Base-by-base conservation (phyloP, 1,140 invertebrate species). In the Latrodectus geometricus region DNA sequence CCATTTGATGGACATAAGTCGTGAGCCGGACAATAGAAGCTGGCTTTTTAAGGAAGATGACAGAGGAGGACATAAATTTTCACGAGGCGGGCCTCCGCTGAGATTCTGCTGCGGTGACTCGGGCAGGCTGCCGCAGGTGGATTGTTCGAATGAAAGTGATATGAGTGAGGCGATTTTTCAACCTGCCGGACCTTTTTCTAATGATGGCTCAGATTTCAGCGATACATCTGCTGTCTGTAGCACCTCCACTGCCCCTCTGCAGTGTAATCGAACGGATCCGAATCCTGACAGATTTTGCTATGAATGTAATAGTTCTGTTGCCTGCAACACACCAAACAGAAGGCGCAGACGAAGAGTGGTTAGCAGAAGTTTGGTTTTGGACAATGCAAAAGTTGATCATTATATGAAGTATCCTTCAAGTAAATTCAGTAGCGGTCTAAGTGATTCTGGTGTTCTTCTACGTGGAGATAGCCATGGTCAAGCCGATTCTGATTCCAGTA, bases 1-100 rank as follows among this genome's bases (percentile, higher is more conserved):
- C n/a, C 79, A 82, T 56, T 73, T 82, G 35, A 82, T 73, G 79
- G 79, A 82, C 79, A 73, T 82, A 82, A 82, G 79, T 82, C 69
- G 79, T 73, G 79, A 66, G 52, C 79, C n/a, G 79, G 79, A 73
- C 79, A 82, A 82, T 82, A 66, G 79, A 61, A 35, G 49, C 20
- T 69, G 68, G 50, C 21, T 35, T 52, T 48, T 48, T 21, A 50
- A 82, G 17, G 52, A 73, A 61, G 50, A 72, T 61, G 79, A 82
- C 79, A 82, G 23, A 15, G 49, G 78, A 52, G 49, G 54, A 65
- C 78, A 72, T 81, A 82, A 82, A 73, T 61, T 61, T 61, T 73
- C 61, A 48, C 54, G 50, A 8, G 9, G 73, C 52, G 20, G 15
- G 7, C 15, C 69, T 49, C 54, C 79, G 20, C 66, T n/a, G 21